Evolutionary conservation across 1,140 invertebrate species (phyloP), one percentile per base, ranked within the genome.

Genomic region (Palaemon carinicauda): DNA sequence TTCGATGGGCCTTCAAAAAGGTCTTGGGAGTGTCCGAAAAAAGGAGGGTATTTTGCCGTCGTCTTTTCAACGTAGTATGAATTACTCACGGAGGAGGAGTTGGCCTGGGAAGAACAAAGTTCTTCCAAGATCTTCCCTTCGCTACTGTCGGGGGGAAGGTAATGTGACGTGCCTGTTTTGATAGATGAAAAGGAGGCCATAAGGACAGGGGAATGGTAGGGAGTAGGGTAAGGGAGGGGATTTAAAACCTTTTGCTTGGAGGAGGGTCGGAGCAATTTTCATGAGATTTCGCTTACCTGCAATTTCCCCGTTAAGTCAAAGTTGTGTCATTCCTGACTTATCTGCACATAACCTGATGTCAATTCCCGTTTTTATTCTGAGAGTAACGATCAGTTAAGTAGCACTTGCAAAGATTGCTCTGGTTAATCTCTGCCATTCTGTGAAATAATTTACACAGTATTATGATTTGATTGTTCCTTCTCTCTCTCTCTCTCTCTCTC

Each of bases 261-360:
- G 27, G 71, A 73, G 71, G 27, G 14, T 31, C 29, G 29, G 29
- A 73, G 31, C 31, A 73, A 31, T 29, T 33, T 19, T 73, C 71
- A 7, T 41, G 29, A 1, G 29, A 41, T 1, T 41, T 41, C 41
- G 41, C 41, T 41, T 7, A 41, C 41, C 41, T 41, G 41, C 41
- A 41, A 41, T 41, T 41, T 41, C 41, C 41, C 41, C 41, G 41
- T 41, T 41, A 41, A 65, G 82, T 56, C 54, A 77, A 84, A 73
- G 82, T 41, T 41, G 73, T 41, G 73, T 74, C 81, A 75, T 73
- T 84, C 60, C 73, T 84, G 73, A 77, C 71, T 84, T 77, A 84
- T 75, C 41, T 5, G 41, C 41, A 41, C 41, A 41, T 41, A 3
- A 7, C 41, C 41, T 9, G 41, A 41, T 9, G 41, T 41, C 41